Base-by-base conservation (phyloP, 2,113 vertebrate genomes). In the Ictalurus punctatus region DNA sequence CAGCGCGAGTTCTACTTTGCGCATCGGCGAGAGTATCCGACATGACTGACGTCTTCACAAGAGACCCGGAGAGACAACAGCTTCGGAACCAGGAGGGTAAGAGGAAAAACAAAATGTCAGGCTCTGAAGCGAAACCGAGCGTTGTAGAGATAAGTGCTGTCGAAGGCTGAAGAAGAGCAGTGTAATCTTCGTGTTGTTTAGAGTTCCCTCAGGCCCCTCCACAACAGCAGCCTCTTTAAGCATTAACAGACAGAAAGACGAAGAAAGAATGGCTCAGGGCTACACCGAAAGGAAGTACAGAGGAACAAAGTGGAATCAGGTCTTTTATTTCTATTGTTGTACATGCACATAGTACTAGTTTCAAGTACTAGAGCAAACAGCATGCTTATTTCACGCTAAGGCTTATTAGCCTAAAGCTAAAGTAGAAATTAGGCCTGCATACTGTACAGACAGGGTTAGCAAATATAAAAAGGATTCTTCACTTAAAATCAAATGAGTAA, bases 161-260 rank as follows among this genome's bases (percentile, higher is more conserved):
- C 69, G 83, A 91, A 91, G 88, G 91, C 94, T 93, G 91, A 95
- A 94, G 94, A 91, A 87, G 87, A 89, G 81, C 80, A 90, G 80
- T 78, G 91, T 93, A 94, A 94, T 94, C 90, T 86, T 90, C 90
- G 90, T 86, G 91, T 95, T 94, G 93, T 94, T 94, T 94, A 88
- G 91, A 89, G 91, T 89, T 92, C 78, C 93, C 93, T 90, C 58
- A 92, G 93, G 90, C 89, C 92, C 89, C 84, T 79, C 85, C 84
- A 88, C 93, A 93, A 94, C 92, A 93, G 93, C 91, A 92, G 92
- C 78, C 65, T 87, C 92, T 94, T 95, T 93, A 93, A 93, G 94
- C 92, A 92, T 93, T 93, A 93, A 94, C 91, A 93, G 91, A 65
- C 82, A 23, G 56, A 65, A 84, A 63, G 13, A 7, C 16, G 25